Conservation (phyloP, 2,113 vertebrate genomes). For the Rhadina sibilatrix region DNA sequence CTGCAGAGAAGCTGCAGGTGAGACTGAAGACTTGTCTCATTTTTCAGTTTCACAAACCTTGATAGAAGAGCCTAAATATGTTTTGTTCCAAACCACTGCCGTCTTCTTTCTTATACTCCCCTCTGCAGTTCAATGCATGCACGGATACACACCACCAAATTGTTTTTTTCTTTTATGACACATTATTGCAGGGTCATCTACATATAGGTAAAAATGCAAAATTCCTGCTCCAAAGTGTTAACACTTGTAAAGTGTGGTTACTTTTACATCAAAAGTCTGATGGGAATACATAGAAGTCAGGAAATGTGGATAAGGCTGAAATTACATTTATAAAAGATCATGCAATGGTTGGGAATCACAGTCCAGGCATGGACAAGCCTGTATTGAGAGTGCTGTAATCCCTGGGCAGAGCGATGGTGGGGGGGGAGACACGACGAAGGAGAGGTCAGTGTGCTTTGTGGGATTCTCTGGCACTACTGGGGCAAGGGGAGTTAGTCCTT, state of each 20-base stretch:
- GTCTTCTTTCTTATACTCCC: not conserved
- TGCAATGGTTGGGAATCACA: slow-evolving; percentile 23
- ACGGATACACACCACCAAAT: not conserved
- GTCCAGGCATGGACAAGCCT: slow-evolving; percentile 2
- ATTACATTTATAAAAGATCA: not conserved
- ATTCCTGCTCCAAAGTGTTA: not conserved
- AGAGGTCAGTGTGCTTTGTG: slow-evolving; percentile 42
- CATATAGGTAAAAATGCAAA: not conserved
- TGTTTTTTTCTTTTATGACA: not conserved
- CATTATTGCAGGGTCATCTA: not conserved
- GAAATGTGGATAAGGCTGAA: slow-evolving; percentile 38
- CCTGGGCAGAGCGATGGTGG: not conserved
- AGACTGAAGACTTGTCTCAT: not conserved
- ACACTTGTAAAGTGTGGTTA: not conserved
- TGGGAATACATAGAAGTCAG: not conserved
- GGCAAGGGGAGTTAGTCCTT: not conserved
- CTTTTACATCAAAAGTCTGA: not conserved
- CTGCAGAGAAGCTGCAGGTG: slow-evolving; percentile 25
- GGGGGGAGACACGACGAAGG: slow-evolving; percentile 13
- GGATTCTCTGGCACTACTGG: slow-evolving; percentile 38
- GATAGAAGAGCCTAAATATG: not conserved
- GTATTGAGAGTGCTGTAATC: slow-evolving; percentile 36
- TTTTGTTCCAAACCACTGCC: not conserved
- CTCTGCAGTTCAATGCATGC: not conserved
- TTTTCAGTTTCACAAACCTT: not conserved